These are phyloP conservation scores for Oscheius onirici DNA, from an alignment of 2,888 invertebrate species.

Conservation along the genomic window DNA sequence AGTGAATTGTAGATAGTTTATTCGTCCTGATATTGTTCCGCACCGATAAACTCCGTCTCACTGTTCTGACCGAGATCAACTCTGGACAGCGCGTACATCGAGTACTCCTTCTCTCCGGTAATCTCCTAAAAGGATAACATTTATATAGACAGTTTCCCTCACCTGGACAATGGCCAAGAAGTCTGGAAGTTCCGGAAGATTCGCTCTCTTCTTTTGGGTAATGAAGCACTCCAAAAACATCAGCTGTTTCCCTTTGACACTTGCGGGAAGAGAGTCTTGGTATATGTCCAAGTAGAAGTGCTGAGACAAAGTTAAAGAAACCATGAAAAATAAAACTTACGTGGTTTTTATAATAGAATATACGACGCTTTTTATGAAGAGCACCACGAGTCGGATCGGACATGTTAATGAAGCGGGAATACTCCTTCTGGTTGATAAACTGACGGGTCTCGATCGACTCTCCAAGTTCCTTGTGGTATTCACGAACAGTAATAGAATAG, in stretches of 20 bases:
- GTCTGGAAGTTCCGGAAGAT: slow-evolving; percentile 56
- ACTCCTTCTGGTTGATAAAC: slow-evolving; percentile 51
- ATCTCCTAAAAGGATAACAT: slow-evolving; percentile 58
- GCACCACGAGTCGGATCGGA: slow-evolving; percentile 57
- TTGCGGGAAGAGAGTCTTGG: slow-evolving; percentile 67
- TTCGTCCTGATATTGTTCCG: slow-evolving; percentile 45
- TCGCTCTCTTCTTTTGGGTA: slow-evolving; percentile 54
- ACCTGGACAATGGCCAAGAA: slow-evolving; percentile 61
- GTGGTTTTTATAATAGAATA: slow-evolving; percentile 67
- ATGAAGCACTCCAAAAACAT: slow-evolving; percentile 71
- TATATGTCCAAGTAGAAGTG: slow-evolving; percentile 70
- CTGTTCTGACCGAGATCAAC: slow-evolving; percentile 16
- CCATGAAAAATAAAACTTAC: slow-evolving; percentile 25
- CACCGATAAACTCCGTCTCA: slow-evolving; percentile 45
- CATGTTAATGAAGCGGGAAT: slow-evolving; percentile 58
- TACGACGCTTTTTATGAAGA: slow-evolving; percentile 63
- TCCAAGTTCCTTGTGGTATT: slow-evolving; percentile 42
- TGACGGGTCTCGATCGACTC: slow-evolving; percentile 65
- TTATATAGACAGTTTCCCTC: neutral
- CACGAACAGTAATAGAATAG: slow-evolving; percentile 66
- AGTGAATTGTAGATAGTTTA: slow-evolving; percentile 3
- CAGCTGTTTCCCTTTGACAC: slow-evolving; percentile 55
- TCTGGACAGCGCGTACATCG: slow-evolving; percentile 63
- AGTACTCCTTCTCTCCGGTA: slow-evolving; percentile 61
- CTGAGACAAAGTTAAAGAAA: slow-evolving; percentile 36